Evolutionary conservation across 2,113 vertebrate species (phyloP).

Genomic region (Phalacrocorax brasilianus): DNA sequence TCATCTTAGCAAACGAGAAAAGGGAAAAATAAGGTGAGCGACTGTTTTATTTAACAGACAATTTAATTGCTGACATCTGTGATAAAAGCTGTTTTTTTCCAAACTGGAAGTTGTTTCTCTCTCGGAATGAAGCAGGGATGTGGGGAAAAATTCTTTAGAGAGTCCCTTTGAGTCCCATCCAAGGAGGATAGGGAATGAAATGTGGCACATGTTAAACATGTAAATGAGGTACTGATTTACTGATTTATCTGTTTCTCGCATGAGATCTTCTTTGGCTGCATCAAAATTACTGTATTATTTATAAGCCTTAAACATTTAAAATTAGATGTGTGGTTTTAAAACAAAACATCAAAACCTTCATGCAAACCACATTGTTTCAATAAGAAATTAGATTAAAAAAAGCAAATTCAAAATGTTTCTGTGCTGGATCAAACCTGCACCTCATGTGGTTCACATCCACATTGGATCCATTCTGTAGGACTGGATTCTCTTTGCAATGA

Average conservation of each 20-base stretch:
- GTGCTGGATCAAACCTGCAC: constrained; percentile 56
- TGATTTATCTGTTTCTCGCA: constrained; percentile 63
- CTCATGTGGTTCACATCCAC: constrained; percentile 57
- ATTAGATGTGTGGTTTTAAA: constrained; percentile 73
- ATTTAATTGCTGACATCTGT: constrained; percentile 61
- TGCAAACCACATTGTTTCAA: constrained; percentile 74
- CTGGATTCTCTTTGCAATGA: constrained; percentile 40
- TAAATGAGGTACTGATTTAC: constrained; percentile 64
- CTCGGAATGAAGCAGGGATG: constrained; percentile 31
- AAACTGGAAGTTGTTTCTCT: constrained; percentile 10
- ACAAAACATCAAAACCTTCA: constrained; percentile 71
- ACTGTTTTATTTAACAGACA: background rate
- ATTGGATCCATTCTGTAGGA: constrained; percentile 9
- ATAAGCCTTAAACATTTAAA: constrained; percentile 71
- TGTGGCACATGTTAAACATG: constrained; percentile 66
- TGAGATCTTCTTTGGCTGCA: constrained; percentile 66
- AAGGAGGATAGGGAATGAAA: constrained; percentile 55
- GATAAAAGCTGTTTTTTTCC: background rate
- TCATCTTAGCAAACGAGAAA: background rate
- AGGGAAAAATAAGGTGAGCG: constrained; percentile 23
- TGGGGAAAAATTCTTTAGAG: constrained; percentile 53
- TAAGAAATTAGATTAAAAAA: constrained; percentile 49
- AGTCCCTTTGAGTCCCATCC: constrained; percentile 57
- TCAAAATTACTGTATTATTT: constrained; percentile 68
- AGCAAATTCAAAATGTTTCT: constrained; percentile 48